Evolutionary conservation across 2,888 invertebrate species (phyloP), one percentile per base, ranked within the genome.

Genomic region (Leptinotarsa haldemani): DNA sequence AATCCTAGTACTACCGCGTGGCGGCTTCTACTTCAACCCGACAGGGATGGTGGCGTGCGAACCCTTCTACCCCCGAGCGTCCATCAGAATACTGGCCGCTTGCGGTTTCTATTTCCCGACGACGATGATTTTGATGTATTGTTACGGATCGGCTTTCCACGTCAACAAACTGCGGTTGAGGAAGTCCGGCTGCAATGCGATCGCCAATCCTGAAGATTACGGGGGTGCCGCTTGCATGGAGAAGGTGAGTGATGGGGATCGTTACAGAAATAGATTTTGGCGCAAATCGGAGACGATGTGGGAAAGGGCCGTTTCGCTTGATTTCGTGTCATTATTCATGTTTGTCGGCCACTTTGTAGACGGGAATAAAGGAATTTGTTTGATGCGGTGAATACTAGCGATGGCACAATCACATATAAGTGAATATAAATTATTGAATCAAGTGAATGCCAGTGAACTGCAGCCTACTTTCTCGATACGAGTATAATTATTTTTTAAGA

Each of bases 31-130:
- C 88, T 96, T 95, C 90, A 96, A 96, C 88, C 91, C 93, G 63
- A 94, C 94, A 16, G 96, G 95, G 30, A 90, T 95, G 82, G 92
- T 95, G 89, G 95, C 95, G 69, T 96, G 96, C 87, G 96, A 96
- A 85, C 95, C 96, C 47, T 95, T 95, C 86, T 96, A 95, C 86
- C 92, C 94, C 82, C 92, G 94, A 84, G 88, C 90, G 56, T 90
- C 90, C 84, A 90, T 89, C 85, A 92, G 95, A 84, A 95, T 95
- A 82, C 89, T 96, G 79, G 92, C 95, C 74, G 95, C 95, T 82
- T 96, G 95, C 87, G 93, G 94, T 77, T 94, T 96, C 88, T 96
- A 96, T 87, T 96, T 96, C 83, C 95, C 96, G 25, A 95, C 96
- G 40, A 95, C 95, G 47, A 95, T 96, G 95, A 94, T 95, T 75